Evolutionary conservation across 2,888 invertebrate genomes (phyloP).

Genomic region (Volucella inanis): DNA sequence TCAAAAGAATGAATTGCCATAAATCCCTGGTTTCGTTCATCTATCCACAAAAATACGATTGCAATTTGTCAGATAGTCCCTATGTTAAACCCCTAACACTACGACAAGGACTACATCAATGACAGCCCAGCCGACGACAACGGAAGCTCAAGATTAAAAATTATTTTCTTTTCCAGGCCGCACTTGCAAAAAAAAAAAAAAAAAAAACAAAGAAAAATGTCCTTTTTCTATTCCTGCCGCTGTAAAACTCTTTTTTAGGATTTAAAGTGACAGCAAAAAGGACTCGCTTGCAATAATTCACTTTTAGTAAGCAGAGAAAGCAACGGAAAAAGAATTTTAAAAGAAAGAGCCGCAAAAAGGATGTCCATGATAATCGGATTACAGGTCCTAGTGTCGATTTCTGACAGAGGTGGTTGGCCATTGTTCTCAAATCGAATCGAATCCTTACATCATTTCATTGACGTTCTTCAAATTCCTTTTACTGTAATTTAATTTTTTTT

Average conservation of each 20-base stretch:
- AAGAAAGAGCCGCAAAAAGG: constrained; percentile 33
- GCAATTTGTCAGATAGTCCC: constrained; percentile 61
- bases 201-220: neutral
- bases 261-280: constrained; percentile 66
- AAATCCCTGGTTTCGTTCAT: constrained; percentile 68
- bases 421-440: constrained; percentile 23
- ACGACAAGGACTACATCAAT: neutral
- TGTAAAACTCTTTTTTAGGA: constrained; percentile 50
- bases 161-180: constrained; percentile 27
- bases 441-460: constrained; percentile 43
- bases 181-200: constrained; percentile 17
- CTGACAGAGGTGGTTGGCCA: constrained; percentile 27
- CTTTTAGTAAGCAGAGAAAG: constrained; percentile 52
- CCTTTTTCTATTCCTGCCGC: neutral
- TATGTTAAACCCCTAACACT: constrained; percentile 14
- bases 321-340: constrained; percentile 9
- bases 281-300: constrained; percentile 67
- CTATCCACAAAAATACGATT: constrained; percentile 63
- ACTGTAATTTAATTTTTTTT: constrained; percentile 52
- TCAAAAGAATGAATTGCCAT: constrained; percentile 40
- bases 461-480: constrained; percentile 56
- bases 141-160: constrained; percentile 44
- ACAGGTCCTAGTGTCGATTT: constrained; percentile 61
- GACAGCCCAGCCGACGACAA: neutral
- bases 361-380: constrained; percentile 60